phyloP scores from a whole-genome alignment of 2,113 vertebrate species.

The Cranoglanis bouderius region DNA sequence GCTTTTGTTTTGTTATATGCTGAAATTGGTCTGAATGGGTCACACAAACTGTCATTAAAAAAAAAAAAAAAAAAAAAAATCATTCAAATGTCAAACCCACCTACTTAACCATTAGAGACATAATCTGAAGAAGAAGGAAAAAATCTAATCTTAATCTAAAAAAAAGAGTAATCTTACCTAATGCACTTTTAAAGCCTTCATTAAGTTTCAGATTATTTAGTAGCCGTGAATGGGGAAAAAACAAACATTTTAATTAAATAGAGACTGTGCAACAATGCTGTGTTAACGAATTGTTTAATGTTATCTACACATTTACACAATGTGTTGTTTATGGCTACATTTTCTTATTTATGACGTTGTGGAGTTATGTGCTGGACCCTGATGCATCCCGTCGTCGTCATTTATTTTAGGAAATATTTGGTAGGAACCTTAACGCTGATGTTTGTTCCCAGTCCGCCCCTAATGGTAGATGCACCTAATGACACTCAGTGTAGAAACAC shows the following conservation, averaged over 20 bases:
- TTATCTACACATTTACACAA: no score
- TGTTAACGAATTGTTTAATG: not conserved
- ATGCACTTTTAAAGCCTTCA: no score
- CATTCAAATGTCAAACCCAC: not conserved
- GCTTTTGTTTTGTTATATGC: not conserved
- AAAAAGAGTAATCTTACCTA: no score
- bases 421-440: not conserved
- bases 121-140: no score
- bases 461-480: not conserved
- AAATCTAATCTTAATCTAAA: no score
- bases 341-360: not conserved
- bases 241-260: no score
- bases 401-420: not conserved
- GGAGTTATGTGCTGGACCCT: not conserved
- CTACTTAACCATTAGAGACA: not conserved
- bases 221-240: no score
- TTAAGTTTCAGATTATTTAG: no score
- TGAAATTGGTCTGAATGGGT: no score
- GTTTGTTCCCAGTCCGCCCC: not conserved
- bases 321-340: not conserved
- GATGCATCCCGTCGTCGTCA: not conserved
- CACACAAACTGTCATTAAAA: not conserved
- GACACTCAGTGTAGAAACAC: not conserved
- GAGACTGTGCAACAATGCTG: not conserved
- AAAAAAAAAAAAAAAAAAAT: no score